These are phyloP conservation scores for Girardia tigrina DNA, from an alignment of 2,888 invertebrate species.

Conservation along the genomic window DNA sequence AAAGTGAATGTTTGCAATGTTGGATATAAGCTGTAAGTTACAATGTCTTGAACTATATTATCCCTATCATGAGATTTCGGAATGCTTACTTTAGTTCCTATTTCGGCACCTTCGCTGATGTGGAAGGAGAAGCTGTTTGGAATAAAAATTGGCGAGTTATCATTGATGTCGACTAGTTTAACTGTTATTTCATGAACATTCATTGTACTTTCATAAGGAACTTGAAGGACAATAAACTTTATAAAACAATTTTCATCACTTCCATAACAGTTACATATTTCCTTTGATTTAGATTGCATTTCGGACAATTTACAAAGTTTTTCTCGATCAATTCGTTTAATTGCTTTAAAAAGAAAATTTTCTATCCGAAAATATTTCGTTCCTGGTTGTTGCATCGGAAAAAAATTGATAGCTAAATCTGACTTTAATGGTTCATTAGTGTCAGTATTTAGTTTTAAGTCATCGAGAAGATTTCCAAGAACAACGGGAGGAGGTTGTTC, in stretches of 20 bases:
- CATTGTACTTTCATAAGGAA: neutral
- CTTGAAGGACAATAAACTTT: neutral
- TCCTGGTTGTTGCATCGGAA: conserved; percentile 7
- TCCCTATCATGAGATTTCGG: neutral
- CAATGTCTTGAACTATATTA: neutral
- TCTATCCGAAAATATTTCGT: neutral
- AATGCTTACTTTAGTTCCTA: neutral
- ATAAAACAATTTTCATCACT: neutral
- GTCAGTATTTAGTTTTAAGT: neutral
- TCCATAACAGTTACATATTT: neutral
- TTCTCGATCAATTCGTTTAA: neutral
- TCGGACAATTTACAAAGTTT: neutral
- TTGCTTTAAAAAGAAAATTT: neutral
- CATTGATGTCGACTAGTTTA: neutral
- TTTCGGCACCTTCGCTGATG: conserved; percentile 1
- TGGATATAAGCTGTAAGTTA: neutral
- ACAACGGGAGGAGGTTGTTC: neutral
- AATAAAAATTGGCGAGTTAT: neutral
- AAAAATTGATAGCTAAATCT: conserved; percentile 1
- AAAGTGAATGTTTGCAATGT: neutral
- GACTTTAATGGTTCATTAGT: neutral
- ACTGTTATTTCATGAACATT: neutral
- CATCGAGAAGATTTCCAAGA: neutral
- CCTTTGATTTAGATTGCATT: neutral
- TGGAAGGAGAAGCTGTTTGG: neutral